These are phyloP conservation scores for Cossypha caffra DNA, from an alignment of 2,797 vertebrate species.

Conservation along the genomic window DNA sequence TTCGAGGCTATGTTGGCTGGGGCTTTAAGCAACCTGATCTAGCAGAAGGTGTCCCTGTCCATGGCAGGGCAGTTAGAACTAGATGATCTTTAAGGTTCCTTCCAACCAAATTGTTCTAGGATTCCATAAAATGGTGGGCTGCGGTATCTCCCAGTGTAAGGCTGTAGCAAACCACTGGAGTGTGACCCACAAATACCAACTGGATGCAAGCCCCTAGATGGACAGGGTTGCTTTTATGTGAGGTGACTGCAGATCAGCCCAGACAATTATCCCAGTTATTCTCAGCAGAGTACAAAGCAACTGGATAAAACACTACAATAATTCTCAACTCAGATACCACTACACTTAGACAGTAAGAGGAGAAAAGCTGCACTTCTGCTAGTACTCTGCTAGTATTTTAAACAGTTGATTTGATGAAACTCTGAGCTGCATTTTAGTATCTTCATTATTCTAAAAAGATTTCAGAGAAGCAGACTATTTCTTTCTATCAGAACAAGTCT, in stretches of 20 bases:
- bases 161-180: neutral
- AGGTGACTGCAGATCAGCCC: neutral
- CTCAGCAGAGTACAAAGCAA: neutral
- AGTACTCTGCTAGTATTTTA: neutral
- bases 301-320: neutral
- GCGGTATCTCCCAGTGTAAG: neutral
- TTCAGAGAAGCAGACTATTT: neutral
- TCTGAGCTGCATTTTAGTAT: neutral
- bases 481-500: neutral
- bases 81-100: neutral
- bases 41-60: neutral
- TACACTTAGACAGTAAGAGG: neutral
- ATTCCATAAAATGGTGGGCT: neutral
- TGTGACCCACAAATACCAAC: neutral
- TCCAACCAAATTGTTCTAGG: neutral
- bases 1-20: neutral
- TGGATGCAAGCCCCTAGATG: neutral
- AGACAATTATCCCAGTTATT: neutral
- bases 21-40: neutral
- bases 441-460: neutral
- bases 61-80: neutral
- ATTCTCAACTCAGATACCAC: neutral
- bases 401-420: neutral
- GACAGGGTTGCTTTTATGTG: neutral
- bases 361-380: neutral